These are phyloP conservation scores for Biston betularia DNA, from an alignment of 2,888 invertebrate species.

Conservation along the genomic window DNA sequence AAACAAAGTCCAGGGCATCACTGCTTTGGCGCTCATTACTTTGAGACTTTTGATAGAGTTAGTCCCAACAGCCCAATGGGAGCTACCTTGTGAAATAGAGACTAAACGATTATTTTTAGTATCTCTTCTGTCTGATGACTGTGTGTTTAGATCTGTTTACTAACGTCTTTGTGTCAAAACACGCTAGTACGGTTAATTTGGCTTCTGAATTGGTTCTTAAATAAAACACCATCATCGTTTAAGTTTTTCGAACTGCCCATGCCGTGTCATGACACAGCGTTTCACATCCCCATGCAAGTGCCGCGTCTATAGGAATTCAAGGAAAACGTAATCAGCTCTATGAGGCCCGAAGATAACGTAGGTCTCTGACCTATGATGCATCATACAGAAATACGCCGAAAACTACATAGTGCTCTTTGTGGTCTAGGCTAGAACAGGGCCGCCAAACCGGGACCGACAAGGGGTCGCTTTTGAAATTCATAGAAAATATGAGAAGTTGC, in stretches of 20 bases:
- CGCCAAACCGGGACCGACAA: neutral
- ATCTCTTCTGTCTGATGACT: too few species aligned
- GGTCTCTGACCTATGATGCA: constrained; percentile 40
- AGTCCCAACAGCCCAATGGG: too few species aligned
- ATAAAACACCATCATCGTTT: neutral
- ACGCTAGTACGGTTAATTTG: neutral
- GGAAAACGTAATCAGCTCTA: constrained; percentile 29
- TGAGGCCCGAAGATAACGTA: constrained; percentile 38
- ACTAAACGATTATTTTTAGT: too few species aligned
- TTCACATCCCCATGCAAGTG: constrained; percentile 7
- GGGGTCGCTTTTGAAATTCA: constrained; percentile 1
- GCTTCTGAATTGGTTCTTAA: neutral
- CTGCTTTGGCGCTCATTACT: too few species aligned
- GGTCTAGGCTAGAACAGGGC: constrained; percentile 15
- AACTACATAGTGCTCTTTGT: constrained; percentile 18
- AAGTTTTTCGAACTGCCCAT: neutral
- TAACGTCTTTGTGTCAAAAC: too few species aligned
- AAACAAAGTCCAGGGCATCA: too few species aligned
- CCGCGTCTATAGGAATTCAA: constrained; percentile 11
- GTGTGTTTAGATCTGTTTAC: too few species aligned
- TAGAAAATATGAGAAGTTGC: neutral
- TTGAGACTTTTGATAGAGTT: too few species aligned
- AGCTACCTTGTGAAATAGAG: too few species aligned
- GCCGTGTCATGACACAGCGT: constrained; percentile 1
- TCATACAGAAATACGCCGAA: constrained; percentile 38